A percentile compares a stretch with the other conserved stretches of the same genome.
Evolutionary conservation across 2,797 vertebrate species (phyloP).

Genomic region (Leuciscus waleckii): DNA sequence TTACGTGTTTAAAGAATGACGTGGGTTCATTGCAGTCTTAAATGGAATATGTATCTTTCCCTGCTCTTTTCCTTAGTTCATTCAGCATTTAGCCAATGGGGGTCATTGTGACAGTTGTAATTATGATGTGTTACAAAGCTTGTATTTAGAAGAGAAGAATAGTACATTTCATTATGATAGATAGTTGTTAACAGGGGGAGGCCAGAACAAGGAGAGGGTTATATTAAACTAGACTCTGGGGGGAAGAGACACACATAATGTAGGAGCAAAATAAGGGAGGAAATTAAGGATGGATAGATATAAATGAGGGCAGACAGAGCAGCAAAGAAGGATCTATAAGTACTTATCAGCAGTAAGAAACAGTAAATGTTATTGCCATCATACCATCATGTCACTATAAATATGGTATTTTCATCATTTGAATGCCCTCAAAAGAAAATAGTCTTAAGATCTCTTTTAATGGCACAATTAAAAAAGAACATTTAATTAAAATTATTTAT

Average conservation of each 20-base stretch:
- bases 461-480: not conserved
- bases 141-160: slow-evolving; percentile 64
- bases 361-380: not conserved
- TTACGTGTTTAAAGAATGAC: not conserved
- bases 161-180: slow-evolving; percentile 69
- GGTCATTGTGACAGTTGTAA: slow-evolving; percentile 63
- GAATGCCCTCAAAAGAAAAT: not conserved
- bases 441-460: not conserved
- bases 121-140: slow-evolving; percentile 70
- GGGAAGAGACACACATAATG: slow-evolving; percentile 2
- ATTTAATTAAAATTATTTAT: not conserved
- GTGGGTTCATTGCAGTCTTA: not conserved
- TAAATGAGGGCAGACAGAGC: slow-evolving; percentile 43
- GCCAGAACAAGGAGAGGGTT: slow-evolving; percentile 44
- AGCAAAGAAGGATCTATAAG: not conserved
- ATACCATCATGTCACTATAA: not conserved
- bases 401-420: not conserved
- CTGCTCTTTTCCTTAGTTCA: slow-evolving; percentile 63
- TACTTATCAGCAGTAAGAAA: not conserved
- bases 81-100: slow-evolving; percentile 69
- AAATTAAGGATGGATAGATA: slow-evolving; percentile 25
- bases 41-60: not conserved
- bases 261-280: not conserved
- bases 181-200: slow-evolving; percentile 56
- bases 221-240: slow-evolving; percentile 32